Evolutionary conservation across 2,113 vertebrate species (phyloP), one percentile per base, ranked within the genome.

Genomic region (Mobula birostris): DNA sequence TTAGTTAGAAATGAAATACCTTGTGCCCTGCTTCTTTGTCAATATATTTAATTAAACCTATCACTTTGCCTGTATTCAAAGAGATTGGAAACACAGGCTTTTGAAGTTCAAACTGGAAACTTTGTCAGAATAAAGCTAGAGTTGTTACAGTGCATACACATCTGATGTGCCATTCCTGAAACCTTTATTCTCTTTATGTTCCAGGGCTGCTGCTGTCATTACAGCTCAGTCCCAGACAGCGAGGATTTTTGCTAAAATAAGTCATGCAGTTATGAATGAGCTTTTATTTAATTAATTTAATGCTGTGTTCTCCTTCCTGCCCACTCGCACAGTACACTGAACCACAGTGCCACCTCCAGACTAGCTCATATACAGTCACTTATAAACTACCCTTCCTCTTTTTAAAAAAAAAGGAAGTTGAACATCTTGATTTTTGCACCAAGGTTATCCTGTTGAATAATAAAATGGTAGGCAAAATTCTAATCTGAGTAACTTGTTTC

Each of bases 291-390:
- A 48, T 24, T 40, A 27, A 56, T 27, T 56, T 56, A 9, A 74
- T 93, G 56, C 32, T 40, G 21, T 14, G 36, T 40, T 93, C 61
- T 66, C 0, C 11, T 68, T 63, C 5, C 61, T 66, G 85, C 85
- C 85, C 85, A 66, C 15, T 7, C 5, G 15, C 29, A 63, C 58
- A 66, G 14, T 61, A 48, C 36, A 74, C 36, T 76, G 70, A 72
- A 29, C 68, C 36, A 93, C 70, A 74, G 91, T 76, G 70, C 91
- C 91, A 93, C 8, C 70, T 93, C 90, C 56, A 74, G 68, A 29
- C 91, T 0, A 93, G 72, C 4, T 72, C 12, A 12, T 56, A 40
- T 5, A 91, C 36, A 5, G 48, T 27, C 68, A 56, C 21, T 74
- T 74, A 1, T 56, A 87, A 87, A 19, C 2, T 87, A 0, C 27